Conservation (phyloP, 64 coral and sea anemone species). For the Pocillopora damicornis region DNA sequence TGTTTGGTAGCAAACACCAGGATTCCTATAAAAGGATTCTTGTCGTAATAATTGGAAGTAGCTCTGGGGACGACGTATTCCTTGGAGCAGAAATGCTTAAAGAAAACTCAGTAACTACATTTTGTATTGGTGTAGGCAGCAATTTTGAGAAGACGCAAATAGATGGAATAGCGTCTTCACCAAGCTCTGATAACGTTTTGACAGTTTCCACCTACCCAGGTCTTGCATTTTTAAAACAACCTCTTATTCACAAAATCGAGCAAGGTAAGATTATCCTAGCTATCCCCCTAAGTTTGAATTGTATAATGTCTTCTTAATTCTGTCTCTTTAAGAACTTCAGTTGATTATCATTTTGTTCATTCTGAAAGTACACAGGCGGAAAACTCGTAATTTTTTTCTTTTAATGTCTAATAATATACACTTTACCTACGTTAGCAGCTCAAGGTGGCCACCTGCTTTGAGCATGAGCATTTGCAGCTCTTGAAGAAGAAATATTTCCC, state of each 20-base stretch:
- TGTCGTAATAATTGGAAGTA: constrained; percentile 53
- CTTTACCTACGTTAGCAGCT: no score
- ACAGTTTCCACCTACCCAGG: constrained; percentile 20
- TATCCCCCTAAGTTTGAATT: not conserved
- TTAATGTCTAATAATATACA: no score
- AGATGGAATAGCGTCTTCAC: constrained; percentile 67
- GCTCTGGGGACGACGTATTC: constrained; percentile 76
- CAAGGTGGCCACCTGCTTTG: no score
- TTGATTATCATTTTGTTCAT: no score
- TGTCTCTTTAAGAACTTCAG: no score
- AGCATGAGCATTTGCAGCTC: no score
- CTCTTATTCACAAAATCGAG: constrained; percentile 62
- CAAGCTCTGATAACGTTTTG: constrained; percentile 42
- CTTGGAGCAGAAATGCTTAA: constrained; percentile 49
- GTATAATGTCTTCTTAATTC: no score
- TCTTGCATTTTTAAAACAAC: constrained; percentile 33
- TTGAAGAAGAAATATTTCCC: no score
- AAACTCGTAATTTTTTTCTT: no score
- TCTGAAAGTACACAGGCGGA: no score
- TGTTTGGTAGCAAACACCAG: constrained; percentile 67
- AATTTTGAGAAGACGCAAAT: constrained; percentile 55
- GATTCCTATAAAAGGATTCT: constrained; percentile 62
- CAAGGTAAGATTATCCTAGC: constrained; percentile 41
- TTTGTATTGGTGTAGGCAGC: constrained; percentile 57
- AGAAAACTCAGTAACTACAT: constrained; percentile 48